Evolutionary conservation across 2,888 invertebrate species (phyloP), one percentile per base, ranked within the genome.

Genomic region (Blera fallax): DNA sequence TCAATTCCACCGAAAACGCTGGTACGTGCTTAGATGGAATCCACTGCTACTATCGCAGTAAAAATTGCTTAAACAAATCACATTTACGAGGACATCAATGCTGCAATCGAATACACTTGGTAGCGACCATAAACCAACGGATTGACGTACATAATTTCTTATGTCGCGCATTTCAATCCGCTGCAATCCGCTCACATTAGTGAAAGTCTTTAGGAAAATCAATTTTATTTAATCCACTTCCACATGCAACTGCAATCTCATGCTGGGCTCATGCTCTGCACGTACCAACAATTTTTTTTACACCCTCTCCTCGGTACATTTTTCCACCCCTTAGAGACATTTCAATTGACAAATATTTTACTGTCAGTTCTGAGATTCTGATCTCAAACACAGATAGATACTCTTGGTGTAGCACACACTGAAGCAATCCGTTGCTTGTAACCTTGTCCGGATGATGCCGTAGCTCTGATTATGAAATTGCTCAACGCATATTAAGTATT

Each of bases 331-430:
- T 43, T 32, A 6, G 73, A 76, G 69, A 27, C 54, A 73, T 72
- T 78, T 78, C 74, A 79, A 70, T 79, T 78, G 67, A 69, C 67
- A 74, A 79, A 84, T 69, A 78, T 64, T 69, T 84, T 52, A 74
- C 84, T 84, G 79, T 76, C 73, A 73, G 18, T 60, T 73, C 40
- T 52, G 58, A 65, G 58, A 52, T 48, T 32, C 29, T 60, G 77
- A 50, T 77, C 67, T 43, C 40, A 58, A 69, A 24, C 43, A 18
- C 62, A 45, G 40, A 64, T 43, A 62, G 29, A 54, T n/a, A 40
- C 60, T 14, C 24, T 32, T 16, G 10, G 11, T 18, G 50, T 27
- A 11, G 11, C 54, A 40, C 29, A 50, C 8, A 62, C 18, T 8
- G 8, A 24, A 24, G 29, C 29, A 56, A 54, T 34, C 27, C 24